These are phyloP conservation scores for Staurois parvus DNA, from an alignment of 2,797 vertebrate genomes.

Conservation along the genomic window DNA sequence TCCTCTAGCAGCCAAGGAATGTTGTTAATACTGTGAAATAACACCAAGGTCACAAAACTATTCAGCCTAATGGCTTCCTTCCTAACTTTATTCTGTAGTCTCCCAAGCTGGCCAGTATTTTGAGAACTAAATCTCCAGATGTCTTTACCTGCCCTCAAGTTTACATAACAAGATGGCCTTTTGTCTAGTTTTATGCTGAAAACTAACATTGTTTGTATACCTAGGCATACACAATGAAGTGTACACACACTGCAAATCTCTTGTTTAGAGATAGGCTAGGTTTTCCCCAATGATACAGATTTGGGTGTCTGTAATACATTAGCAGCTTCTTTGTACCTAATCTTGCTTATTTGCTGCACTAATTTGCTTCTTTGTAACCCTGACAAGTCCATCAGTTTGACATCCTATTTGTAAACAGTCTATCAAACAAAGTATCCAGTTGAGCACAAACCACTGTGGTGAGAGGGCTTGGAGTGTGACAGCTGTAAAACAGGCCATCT, in stretches of 20 bases:
- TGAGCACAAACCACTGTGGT: neutral
- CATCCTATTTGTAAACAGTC: constrained; percentile 50
- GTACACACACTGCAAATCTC: constrained; percentile 6
- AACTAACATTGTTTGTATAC: constrained; percentile 16
- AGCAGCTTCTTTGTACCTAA: constrained; percentile 54
- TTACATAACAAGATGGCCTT: constrained; percentile 21
- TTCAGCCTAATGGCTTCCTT: constrained; percentile 13
- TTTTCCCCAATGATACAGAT: neutral
- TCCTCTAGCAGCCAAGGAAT: neutral
- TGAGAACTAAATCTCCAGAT: constrained; percentile 34
- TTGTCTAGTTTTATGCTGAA: constrained; percentile 15
- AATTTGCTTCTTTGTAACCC: constrained; percentile 47
- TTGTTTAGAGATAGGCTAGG: constrained; percentile 2
- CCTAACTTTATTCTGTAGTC: constrained; percentile 21
- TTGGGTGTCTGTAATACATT: constrained; percentile 53
- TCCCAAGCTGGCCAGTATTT: neutral
- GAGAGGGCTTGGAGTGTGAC: neutral
- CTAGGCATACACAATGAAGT: neutral
- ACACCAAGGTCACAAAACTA: neutral
- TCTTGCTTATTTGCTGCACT: constrained; percentile 49
- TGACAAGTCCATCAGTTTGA: constrained; percentile 40
- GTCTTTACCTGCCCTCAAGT: constrained; percentile 8
- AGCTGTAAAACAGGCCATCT: constrained; percentile 5
- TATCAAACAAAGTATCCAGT: constrained; percentile 27
- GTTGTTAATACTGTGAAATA: neutral